A percentile compares a stretch with the other conserved stretches of the same genome.
These are phyloP conservation scores for Pangasianodon gigas DNA, from an alignment of 2,113 vertebrate species.

Conservation along the genomic window DNA sequence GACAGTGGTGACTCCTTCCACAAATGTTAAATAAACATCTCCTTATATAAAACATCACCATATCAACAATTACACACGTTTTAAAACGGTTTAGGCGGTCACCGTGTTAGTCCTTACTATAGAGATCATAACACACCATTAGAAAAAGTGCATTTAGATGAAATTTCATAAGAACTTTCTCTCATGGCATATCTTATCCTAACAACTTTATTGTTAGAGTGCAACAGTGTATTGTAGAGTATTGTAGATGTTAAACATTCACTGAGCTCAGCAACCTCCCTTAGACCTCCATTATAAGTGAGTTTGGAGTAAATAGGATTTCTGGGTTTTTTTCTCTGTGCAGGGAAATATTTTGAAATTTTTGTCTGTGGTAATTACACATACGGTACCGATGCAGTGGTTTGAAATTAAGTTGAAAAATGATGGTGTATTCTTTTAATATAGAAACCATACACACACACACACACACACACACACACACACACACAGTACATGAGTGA, in stretches of 20 bases:
- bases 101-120: not conserved
- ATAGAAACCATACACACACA: conserved; percentile 21
- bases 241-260: not conserved
- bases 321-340: not conserved
- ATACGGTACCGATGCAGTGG: not conserved
- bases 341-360: not conserved
- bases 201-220: not conserved
- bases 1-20: not conserved
- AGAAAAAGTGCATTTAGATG: not conserved
- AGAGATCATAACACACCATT: not conserved
- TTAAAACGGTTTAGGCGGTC: not conserved
- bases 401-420: not conserved
- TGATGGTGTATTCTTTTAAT: not conserved
- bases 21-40: not conserved
- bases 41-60: not conserved
- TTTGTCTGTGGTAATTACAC: not conserved
- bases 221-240: not conserved
- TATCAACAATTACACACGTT: not conserved
- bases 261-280: not conserved
- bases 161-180: not conserved
- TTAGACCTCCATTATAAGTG: not conserved
- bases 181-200: not conserved
- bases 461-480: conserved; percentile 54
- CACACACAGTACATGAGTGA: conserved; percentile 55
- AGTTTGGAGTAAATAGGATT: not conserved